Base-by-base conservation (phyloP, 2,113 vertebrate genomes). In the Ancistrus triradiatus region DNA sequence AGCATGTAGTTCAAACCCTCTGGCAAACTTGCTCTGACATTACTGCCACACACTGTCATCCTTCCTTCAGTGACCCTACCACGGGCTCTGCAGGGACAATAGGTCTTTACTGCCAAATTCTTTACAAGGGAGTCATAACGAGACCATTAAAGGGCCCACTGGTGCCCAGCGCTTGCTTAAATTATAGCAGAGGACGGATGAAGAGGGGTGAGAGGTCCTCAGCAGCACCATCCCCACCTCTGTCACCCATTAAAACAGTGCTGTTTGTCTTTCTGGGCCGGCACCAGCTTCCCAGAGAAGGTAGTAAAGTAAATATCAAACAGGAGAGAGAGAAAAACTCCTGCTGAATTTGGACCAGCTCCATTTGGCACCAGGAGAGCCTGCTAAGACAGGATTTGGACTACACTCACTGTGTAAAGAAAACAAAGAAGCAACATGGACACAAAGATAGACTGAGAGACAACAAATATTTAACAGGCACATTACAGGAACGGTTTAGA, bases 281-380 rank as follows among this genome's bases (percentile, higher is more conserved):
- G 76, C 72, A 77, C 76, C 40, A 64, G 72, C 74, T 83, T 78
- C 75, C 74, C 73, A 78, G 77, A 74, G 70, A 83, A 83, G 80
- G 81, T 70, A 69, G 82, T 80, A 85, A 84, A 84, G 81, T 83
- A 85, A 86, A 85, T 85, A 85, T 85, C 81, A 86, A 84, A 86
- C 85, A 84, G 79, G 75, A 69, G 72, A 66, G 72, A 66, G 80
- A 81, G 74, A 82, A 78, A 80, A 84, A 81, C 82, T 85, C 80
- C 83, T 76, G 78, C 83, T 80, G 76, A 69, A 83, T 19, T 78
- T 88, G 87, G 85, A 83, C 31, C 48, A 6, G 11, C n/a, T 80
- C 85, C 87, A 89, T 75, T 67, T 88, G 84, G 84, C 84, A 69
- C 60, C 2, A 63, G 57, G 51, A 73, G 63, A 74, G 66, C 72